Conservation (phyloP, 2,797 vertebrate genomes). For the Mormyrops boulengeri region DNA sequence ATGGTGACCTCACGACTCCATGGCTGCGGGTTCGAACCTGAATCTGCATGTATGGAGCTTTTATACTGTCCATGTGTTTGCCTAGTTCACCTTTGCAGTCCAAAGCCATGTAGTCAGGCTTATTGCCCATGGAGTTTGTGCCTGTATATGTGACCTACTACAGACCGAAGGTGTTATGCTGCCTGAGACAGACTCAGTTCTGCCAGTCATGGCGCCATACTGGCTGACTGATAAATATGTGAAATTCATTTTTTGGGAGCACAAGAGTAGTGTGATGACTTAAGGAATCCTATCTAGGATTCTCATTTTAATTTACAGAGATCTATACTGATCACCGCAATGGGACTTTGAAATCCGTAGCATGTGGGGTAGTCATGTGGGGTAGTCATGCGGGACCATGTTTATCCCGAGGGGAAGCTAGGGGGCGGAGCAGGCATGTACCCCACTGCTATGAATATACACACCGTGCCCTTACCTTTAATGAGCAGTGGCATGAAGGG, state of each 20-base stretch:
- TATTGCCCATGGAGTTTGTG: neutral
- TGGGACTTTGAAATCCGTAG: neutral
- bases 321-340: neutral
- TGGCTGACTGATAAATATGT: neutral
- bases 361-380: neutral
- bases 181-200: neutral
- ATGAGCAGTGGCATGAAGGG: constrained; percentile 97
- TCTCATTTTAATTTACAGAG: neutral
- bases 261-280: neutral
- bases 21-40: neutral
- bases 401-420: neutral
- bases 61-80: neutral
- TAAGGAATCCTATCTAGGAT: neutral
- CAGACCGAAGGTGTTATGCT: neutral
- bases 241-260: neutral
- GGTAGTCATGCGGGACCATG: neutral
- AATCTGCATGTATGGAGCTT: neutral
- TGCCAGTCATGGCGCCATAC: neutral
- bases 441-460: neutral
- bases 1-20: neutral
- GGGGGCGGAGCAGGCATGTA: neutral
- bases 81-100: neutral
- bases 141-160: neutral
- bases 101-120: neutral
- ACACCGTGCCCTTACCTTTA: constrained; percentile 72